These are phyloP conservation scores for Zelleria hepariella DNA, from an alignment of 2,888 invertebrate species.

Conservation along the genomic window DNA sequence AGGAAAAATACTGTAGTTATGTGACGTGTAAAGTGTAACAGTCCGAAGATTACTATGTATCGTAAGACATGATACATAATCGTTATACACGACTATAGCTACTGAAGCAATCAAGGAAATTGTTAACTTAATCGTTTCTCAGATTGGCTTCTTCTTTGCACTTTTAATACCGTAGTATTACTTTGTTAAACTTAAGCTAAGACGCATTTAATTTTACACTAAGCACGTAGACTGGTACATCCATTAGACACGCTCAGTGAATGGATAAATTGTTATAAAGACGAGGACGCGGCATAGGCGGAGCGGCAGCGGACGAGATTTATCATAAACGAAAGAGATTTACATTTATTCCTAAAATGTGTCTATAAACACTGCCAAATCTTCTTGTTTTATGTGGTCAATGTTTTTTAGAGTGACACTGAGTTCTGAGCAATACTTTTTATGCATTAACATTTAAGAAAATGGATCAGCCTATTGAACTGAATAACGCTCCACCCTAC, in stretches of 20 bases:
- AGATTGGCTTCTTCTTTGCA: neutral
- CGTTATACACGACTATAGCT: neutral
- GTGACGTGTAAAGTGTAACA: too few relatives aligned
- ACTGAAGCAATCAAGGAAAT: neutral
- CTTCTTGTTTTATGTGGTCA: too few relatives aligned
- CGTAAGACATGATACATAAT: neutral
- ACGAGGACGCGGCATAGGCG: slow-evolving; percentile 12
- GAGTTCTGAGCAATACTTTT: too few relatives aligned
- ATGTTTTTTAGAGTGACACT: too few relatives aligned
- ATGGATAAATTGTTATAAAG: slow-evolving; percentile 21
- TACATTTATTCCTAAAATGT: too few relatives aligned
- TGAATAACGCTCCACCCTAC: too few relatives aligned
- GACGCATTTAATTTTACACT: neutral
- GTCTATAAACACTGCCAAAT: too few relatives aligned
- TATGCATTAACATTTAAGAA: too few relatives aligned
- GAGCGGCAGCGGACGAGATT: slow-evolving; percentile 9
- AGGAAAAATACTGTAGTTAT: neutral
- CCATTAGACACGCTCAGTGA: slow-evolving; percentile 26
- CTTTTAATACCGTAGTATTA: neutral
- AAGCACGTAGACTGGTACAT: slow-evolving; percentile 4
- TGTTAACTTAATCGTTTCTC: neutral
- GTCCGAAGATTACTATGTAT: neutral
- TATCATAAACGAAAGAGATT: neutral
- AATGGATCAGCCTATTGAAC: too few relatives aligned
- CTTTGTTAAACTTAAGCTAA: too few relatives aligned